phyloP scores from a whole-genome alignment of 92 coral and sea anemone genomes.

The Heteractis magnifica region DNA sequence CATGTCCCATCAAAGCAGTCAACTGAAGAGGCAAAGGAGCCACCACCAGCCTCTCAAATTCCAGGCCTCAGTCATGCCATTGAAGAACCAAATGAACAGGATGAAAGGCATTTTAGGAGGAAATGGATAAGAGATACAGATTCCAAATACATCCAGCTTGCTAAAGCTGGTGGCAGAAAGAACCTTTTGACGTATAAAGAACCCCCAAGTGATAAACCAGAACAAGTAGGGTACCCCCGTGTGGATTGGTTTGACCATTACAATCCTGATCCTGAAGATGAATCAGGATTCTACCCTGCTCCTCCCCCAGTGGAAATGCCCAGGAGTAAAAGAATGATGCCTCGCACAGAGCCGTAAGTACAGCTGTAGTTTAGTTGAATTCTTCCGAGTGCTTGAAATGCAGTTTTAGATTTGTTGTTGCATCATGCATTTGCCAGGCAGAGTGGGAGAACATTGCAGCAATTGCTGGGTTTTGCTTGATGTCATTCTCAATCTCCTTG shows the following conservation, averaged over 20 bases:
- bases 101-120: conserved; percentile 78
- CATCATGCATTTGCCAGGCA: neutral
- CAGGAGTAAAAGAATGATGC: conserved; percentile 29
- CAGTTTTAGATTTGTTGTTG: neutral
- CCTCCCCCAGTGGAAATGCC: conserved; percentile 25
- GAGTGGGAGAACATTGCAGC: no score
- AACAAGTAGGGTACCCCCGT: conserved; percentile 80
- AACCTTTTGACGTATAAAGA: conserved; percentile 68
- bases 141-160: conserved; percentile 88
- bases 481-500: no score
- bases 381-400: no score
- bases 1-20: conserved; percentile 71
- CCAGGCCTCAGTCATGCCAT: conserved; percentile 83
- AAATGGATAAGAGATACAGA: conserved; percentile 99
- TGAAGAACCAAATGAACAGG: conserved; percentile 54
- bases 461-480: no score
- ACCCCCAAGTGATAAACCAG: conserved; percentile 53
- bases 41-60: conserved; percentile 88
- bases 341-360: conserved; percentile 38
- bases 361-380: no score
- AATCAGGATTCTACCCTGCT: neutral
- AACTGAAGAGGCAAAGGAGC: conserved; percentile 35
- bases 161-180: conserved; percentile 88
- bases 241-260: conserved; percentile 99
- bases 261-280: conserved; percentile 58